Evolutionary conservation across 64 coral and sea anemone species (phyloP).

Genomic region (Porites lutea): DNA sequence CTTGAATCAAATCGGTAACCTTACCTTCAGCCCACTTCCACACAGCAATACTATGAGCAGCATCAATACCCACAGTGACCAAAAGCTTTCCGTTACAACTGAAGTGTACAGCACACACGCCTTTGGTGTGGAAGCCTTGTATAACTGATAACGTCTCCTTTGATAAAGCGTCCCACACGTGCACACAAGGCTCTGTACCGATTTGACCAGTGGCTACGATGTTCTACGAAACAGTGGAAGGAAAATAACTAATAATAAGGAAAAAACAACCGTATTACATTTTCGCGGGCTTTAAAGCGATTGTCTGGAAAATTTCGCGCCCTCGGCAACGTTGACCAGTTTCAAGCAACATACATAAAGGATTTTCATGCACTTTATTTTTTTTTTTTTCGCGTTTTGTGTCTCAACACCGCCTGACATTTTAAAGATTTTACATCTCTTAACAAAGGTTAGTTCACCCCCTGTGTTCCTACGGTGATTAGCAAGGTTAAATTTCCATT

Average conservation of each 20-base stretch:
- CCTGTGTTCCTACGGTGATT: too few species aligned
- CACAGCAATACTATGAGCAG: constrained; percentile 79
- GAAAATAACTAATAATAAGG: too few species aligned
- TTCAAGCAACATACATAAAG: too few species aligned
- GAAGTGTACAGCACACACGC: constrained; percentile 90
- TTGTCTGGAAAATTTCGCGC: neutral
- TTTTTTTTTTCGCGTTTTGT: too few species aligned
- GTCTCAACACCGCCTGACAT: too few species aligned
- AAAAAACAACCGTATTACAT: neutral
- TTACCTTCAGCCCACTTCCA: constrained; percentile 94
- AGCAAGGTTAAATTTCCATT: too few species aligned
- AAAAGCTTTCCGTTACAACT: constrained; percentile 95
- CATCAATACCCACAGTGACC: constrained; percentile 90
- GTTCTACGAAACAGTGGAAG: constrained; percentile 53
- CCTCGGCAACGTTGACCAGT: too few species aligned
- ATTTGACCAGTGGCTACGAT: constrained; percentile 96
- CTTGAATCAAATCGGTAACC: neutral
- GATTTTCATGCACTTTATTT: too few species aligned
- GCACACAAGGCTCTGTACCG: constrained; percentile 90
- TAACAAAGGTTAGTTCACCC: too few species aligned
- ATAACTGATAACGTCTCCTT: constrained; percentile 96
- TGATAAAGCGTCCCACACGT: constrained; percentile 92
- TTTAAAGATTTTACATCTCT: too few species aligned
- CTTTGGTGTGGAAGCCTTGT: constrained; percentile 84
- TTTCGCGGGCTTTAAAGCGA: neutral